These are phyloP conservation scores for Gallinago undulata DNA, from an alignment of 2,113 vertebrate species.

Conservation along the genomic window DNA sequence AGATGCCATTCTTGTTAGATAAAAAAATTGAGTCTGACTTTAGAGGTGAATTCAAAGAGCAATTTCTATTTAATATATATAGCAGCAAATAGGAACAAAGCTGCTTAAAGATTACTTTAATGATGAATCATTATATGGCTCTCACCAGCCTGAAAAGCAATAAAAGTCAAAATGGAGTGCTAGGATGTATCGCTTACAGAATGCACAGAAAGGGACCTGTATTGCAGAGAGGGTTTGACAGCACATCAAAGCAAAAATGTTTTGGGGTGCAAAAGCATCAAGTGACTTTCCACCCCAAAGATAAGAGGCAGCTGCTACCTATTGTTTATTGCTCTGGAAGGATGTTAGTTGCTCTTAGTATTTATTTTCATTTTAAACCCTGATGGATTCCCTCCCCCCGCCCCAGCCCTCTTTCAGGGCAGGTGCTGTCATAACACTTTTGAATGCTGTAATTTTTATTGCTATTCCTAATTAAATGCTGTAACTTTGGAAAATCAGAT, in stretches of 20 bases:
- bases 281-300: neutral
- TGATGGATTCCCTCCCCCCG: neutral
- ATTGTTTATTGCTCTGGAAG: neutral
- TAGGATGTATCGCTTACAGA: conserved; percentile 18
- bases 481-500: conserved; percentile 17
- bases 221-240: neutral
- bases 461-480: neutral
- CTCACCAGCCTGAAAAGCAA: conserved; percentile 38
- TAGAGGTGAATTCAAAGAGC: conserved; percentile 54
- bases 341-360: neutral
- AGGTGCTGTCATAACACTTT: neutral
- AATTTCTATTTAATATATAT: conserved; percentile 42
- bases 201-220: neutral
- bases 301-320: neutral
- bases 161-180: conserved; percentile 44
- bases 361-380: neutral
- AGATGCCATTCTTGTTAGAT: neutral
- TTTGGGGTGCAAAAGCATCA: neutral
- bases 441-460: neutral
- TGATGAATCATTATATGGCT: conserved; percentile 59
- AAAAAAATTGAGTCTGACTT: conserved; percentile 31
- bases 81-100: conserved; percentile 58
- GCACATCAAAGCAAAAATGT: neutral
- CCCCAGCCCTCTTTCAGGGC: neutral
- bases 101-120: conserved; percentile 49